Evolutionary conservation across 2,113 vertebrate species (phyloP).

Genomic region (Zingel zingel): DNA sequence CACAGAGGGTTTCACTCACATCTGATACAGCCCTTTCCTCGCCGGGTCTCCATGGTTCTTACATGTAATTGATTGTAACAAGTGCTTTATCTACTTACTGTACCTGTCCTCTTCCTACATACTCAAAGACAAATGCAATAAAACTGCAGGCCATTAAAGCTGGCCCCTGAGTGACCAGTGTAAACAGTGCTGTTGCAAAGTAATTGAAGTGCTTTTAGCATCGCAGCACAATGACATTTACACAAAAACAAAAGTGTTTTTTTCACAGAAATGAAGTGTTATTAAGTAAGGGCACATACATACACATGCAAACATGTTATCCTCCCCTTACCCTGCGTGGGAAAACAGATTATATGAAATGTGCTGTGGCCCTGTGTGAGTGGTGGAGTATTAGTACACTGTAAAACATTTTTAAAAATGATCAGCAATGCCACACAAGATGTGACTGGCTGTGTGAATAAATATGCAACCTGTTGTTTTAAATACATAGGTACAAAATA

Average conservation of each 20-base stretch:
- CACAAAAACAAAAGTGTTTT: no score
- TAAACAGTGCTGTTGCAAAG: background rate
- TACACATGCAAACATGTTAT: conserved; percentile 20
- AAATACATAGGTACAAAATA: no score
- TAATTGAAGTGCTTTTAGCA: conserved; percentile 23
- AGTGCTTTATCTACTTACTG: conserved; percentile 42
- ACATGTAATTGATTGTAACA: conserved; percentile 49
- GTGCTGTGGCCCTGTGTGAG: background rate
- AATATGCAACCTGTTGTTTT: background rate
- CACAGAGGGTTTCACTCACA: conserved; percentile 19
- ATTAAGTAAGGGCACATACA: background rate
- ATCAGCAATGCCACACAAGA: background rate
- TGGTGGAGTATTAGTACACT: background rate
- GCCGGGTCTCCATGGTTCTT: conserved; percentile 65
- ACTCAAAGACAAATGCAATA: conserved; percentile 3
- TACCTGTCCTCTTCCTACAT: conserved; percentile 6
- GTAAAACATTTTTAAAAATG: background rate
- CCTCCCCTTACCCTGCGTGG: background rate
- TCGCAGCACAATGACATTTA: background rate
- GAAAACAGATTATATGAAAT: background rate
- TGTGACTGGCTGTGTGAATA: background rate
- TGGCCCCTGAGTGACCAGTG: background rate
- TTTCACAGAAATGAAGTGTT: conserved; percentile 15
- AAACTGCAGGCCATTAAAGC: background rate
- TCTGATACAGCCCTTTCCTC: conserved; percentile 33